These are phyloP conservation scores for Betta splendens DNA, from an alignment of 2,797 vertebrate species.

Conservation along the genomic window DNA sequence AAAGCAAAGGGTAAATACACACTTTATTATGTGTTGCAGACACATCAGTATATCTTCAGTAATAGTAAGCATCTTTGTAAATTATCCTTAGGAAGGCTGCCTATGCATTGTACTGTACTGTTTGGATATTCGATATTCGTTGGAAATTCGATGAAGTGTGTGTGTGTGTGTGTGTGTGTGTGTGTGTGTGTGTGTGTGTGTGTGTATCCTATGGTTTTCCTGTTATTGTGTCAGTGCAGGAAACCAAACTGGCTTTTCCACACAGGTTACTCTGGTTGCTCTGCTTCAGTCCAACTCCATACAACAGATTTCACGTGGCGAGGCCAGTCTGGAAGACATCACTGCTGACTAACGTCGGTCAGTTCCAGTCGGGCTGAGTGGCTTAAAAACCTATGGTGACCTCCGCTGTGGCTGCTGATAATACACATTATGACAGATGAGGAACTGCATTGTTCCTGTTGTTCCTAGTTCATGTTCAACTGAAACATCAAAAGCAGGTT, in stretches of 20 bases:
- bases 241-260: conserved; percentile 52
- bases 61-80: too few species aligned
- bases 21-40: not conserved
- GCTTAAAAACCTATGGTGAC: conserved; percentile 6
- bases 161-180: conserved; percentile 1
- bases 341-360: not conserved
- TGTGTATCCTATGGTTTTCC: conserved; percentile 70
- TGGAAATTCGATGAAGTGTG: conserved; percentile 12
- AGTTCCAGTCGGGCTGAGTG: not conserved
- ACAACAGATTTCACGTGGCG: not conserved
- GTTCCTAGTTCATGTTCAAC: not conserved
- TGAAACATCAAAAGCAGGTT: not conserved
- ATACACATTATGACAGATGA: not conserved
- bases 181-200: conserved; percentile 15
- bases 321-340: not conserved
- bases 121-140: conserved; percentile 26
- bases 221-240: conserved; percentile 72
- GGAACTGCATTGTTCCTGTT: not conserved
- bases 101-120: too few species aligned
- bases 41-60: too few species aligned
- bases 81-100: too few species aligned
- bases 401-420: not conserved
- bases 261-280: conserved; percentile 1
- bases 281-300: not conserved
- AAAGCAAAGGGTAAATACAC: conserved; percentile 27